Evolutionary conservation across 2,888 invertebrate species (phyloP).

Genomic region (Hypercompe scribonia): DNA sequence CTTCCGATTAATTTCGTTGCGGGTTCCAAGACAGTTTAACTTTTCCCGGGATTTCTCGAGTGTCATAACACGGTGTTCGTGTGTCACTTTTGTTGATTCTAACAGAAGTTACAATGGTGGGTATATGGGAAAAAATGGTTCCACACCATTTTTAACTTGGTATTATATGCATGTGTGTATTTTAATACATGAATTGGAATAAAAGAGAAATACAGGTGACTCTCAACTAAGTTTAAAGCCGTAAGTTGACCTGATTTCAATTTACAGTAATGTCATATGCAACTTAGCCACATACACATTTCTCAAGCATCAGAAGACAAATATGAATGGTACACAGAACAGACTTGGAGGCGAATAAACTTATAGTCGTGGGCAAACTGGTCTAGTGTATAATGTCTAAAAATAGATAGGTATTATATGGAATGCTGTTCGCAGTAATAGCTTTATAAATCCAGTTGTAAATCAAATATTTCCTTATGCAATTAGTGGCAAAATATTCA

Average conservation of each 20-base stretch:
- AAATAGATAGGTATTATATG: not conserved
- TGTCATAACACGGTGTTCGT: no score
- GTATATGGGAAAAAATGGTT: no score
- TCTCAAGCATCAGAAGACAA: not conserved
- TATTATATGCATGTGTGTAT: no score
- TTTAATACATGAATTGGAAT: not conserved
- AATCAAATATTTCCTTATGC: not conserved
- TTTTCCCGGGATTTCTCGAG: no score
- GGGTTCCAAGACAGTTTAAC: no score
- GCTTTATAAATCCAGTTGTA: not conserved
- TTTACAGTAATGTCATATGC: not conserved
- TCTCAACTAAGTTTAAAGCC: not conserved
- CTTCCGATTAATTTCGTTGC: no score
- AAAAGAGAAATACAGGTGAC: not conserved
- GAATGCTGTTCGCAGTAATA: not conserved
- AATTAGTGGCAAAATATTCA: not conserved
- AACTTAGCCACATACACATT: not conserved
- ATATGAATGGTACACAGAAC: not conserved
- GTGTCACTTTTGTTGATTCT: no score
- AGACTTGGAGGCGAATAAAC: slow-evolving; percentile 1
- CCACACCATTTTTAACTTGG: no score
- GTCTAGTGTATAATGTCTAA: not conserved
- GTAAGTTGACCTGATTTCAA: not conserved
- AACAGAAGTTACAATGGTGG: no score
- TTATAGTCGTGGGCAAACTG: not conserved